Evolutionary conservation across 1,140 invertebrate species (phyloP).

Genomic region (Aphelinus atriplicis): DNA sequence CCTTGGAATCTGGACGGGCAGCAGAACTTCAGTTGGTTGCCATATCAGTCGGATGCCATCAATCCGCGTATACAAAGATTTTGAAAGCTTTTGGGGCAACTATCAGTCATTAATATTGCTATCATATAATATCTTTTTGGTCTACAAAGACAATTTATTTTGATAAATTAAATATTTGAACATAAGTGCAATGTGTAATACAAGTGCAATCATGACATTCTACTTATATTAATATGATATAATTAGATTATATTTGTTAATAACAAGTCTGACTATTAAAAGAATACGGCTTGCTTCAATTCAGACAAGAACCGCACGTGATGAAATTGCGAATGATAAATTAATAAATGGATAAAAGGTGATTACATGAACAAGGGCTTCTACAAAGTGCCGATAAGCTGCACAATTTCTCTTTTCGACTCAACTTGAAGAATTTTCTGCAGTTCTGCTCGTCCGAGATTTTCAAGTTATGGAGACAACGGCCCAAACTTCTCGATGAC

Average conservation of each 20-base stretch:
- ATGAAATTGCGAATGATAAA: no score
- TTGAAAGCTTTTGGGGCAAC: not conserved
- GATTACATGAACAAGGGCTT: no score
- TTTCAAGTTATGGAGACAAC: not conserved
- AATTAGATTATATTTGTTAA: not conserved
- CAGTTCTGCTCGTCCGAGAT: slow-evolving; percentile 14
- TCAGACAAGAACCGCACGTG: no score
- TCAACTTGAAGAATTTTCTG: no score
- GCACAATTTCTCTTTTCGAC: no score
- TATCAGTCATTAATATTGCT: not conserved
- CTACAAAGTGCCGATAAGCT: no score
- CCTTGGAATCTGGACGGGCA: slow-evolving; percentile 18
- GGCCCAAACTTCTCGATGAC: not conserved
- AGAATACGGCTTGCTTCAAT: slow-evolving; percentile 10
- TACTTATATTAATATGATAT: not conserved
- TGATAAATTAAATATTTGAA: not conserved
- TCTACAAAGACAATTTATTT: not conserved
- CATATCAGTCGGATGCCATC: not conserved
- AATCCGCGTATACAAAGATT: not conserved
- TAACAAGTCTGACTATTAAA: slow-evolving; percentile 2
- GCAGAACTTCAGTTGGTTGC: slow-evolving; percentile 29
- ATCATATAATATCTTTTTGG: not conserved
- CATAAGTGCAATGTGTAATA: not conserved
- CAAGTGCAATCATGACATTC: slow-evolving; percentile 22
- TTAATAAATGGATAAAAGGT: no score